Evolutionary conservation across 2,888 invertebrate genomes (phyloP).

Genomic region (Himalopsyche japonica): DNA sequence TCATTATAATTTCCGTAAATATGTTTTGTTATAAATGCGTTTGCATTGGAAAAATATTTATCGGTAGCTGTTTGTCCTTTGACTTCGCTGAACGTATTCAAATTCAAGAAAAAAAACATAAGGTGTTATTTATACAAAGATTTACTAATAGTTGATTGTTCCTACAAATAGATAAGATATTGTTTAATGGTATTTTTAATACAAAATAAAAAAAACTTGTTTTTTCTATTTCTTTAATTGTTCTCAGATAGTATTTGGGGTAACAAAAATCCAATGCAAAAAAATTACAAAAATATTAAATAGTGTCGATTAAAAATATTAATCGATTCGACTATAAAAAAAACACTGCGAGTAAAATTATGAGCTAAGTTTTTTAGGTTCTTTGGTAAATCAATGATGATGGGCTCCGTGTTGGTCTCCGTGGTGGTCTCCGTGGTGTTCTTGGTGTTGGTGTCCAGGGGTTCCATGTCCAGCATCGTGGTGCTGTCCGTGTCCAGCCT

Average conservation of each 20-base stretch:
- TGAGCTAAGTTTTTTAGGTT: not conserved
- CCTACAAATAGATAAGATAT: too few relatives aligned
- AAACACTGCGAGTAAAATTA: not conserved
- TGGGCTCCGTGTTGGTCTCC: not conserved
- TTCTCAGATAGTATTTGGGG: not conserved
- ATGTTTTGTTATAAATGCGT: too few relatives aligned
- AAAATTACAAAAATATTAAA: not conserved
- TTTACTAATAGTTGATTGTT: too few relatives aligned
- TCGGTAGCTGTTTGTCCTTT: too few relatives aligned
- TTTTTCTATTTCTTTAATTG: not conserved
- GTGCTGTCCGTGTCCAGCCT: not conserved
- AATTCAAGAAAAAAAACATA: too few relatives aligned
- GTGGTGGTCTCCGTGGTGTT: not conserved
- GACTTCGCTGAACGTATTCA: too few relatives aligned
- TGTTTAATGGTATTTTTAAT: too few relatives aligned
- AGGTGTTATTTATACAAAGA: too few relatives aligned
- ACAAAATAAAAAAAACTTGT: not conserved
- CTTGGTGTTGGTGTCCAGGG: not conserved
- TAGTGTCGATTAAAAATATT: not conserved
- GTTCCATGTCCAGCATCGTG: not conserved
- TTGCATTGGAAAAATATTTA: too few relatives aligned
- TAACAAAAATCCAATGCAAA: not conserved
- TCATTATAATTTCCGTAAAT: too few relatives aligned
- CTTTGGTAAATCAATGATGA: not conserved
- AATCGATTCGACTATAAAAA: too few relatives aligned